These are phyloP conservation scores for Clarias pachynema DNA, from an alignment of 2,797 vertebrate species.

Conservation along the genomic window DNA sequence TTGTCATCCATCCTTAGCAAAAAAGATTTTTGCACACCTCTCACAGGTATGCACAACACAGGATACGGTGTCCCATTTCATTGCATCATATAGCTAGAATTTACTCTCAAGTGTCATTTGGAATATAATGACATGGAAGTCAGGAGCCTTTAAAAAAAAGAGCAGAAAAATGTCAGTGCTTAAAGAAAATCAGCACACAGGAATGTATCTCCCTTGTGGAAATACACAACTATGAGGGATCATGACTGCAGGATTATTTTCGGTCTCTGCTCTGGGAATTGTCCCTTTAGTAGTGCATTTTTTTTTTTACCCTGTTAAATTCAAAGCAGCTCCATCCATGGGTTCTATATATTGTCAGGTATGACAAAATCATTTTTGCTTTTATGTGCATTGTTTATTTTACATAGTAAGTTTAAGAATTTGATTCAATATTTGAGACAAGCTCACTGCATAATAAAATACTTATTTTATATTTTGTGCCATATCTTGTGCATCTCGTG, in stretches of 20 bases:
- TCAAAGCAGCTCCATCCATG: constrained; percentile 1
- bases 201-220: constrained; percentile 24
- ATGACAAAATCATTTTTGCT: background rate
- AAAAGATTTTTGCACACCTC: constrained; percentile 7
- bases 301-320: background rate
- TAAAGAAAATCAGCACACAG: constrained; percentile 1
- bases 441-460: background rate
- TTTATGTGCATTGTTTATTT: background rate
- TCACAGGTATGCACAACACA: constrained; percentile 9
- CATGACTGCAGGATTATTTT: constrained; percentile 35
- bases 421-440: background rate
- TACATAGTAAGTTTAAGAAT: background rate
- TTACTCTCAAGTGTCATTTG: background rate
- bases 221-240: constrained; percentile 40
- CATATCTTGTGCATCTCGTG: background rate
- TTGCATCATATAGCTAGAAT: background rate
- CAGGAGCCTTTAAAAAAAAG: background rate
- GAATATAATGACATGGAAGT: background rate
- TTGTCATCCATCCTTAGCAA: background rate
- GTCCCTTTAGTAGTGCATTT: constrained; percentile 4
- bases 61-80: background rate
- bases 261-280: constrained; percentile 34
- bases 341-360: constrained; percentile 37
- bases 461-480: background rate
- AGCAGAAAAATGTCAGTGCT: background rate